Evolutionary conservation across 1,140 invertebrate genomes (phyloP), one percentile per base, ranked within the genome.

Genomic region (Musca domestica): DNA sequence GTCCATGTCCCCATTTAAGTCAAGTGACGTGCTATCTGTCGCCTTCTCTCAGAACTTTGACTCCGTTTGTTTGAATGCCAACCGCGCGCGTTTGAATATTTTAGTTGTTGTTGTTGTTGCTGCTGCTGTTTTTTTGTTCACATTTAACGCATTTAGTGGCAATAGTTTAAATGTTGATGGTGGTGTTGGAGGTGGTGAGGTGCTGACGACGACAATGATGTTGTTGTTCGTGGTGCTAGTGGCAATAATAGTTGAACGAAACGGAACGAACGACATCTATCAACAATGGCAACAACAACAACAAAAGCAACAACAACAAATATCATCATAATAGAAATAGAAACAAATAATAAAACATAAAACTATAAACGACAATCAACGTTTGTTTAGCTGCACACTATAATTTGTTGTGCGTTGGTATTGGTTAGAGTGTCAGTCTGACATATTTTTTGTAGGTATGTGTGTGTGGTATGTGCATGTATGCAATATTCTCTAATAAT

Each of bases 31-130:
- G 77, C 78, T 80, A 80, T 80, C 77, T 80, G 77, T 80, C 75
- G 77, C 77, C 77, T 80, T 80, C 77, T 80, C 77, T 75, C 77
- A 80, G 77, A 80, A 80, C 77, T 80, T 80, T 80, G 77, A 80
- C 77, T 80, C 77, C 80, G 80, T 77, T 74, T 74, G 77, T 79
- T 61, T 80, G 77, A 80, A 80, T 80, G 77, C 56, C 56, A 61
- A 61, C 56, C 56, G 56, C 56, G 56, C 56, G 56, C 34, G 34
- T 41, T 41, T 41, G 34, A 61, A 61, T 61, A 61, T 61, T 58
- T 58, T 56, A 25, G 15, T 30, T 30, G 27, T 78, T 77, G 77
- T 74, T 72, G 74, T 34, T 54, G 65, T 20, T 23, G 68, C 51
- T 20, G 67, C 22, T 41, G 34, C 12, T 9, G 5, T 5, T 41